A percentile compares a stretch with the other conserved stretches of the same genome.
Evolutionary conservation across 2,888 invertebrate species (phyloP).

Genomic region (Physocephala rufipes): DNA sequence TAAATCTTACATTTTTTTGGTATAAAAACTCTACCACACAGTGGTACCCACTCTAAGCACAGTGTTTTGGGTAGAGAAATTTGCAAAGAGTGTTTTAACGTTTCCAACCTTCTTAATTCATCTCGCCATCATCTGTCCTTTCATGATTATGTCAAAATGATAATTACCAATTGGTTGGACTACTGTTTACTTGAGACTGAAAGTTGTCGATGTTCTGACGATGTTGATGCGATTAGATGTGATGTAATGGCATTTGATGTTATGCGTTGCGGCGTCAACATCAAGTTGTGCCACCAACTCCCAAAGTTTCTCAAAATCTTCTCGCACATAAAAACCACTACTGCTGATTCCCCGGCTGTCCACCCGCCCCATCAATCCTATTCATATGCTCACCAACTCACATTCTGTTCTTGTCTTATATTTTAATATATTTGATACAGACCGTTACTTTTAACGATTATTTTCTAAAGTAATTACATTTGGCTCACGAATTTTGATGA

Average conservation of each 20-base stretch:
- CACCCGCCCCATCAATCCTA: slow-evolving; percentile 11
- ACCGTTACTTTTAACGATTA: slow-evolving; percentile 64
- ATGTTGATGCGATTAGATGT: neutral
- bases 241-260: slow-evolving; percentile 1
- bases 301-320: slow-evolving; percentile 30
- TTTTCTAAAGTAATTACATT: slow-evolving; percentile 64
- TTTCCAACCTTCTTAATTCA: neutral
- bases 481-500: slow-evolving; percentile 57
- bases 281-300: slow-evolving; percentile 31
- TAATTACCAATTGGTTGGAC: slow-evolving; percentile 31
- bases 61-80: no score
- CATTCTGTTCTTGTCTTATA: slow-evolving; percentile 43
- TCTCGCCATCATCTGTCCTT: neutral
- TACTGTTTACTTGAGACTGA: slow-evolving; percentile 35
- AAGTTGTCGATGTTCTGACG: slow-evolving; percentile 23
- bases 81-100: neutral
- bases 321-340: slow-evolving; percentile 3
- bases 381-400: neutral
- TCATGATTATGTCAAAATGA: slow-evolving; percentile 22
- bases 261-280: slow-evolving; percentile 25
- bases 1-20: no score
- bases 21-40: no score
- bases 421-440: slow-evolving; percentile 65
- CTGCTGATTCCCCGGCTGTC: neutral
- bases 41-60: no score